phyloP scores from a whole-genome alignment of 2,888 invertebrate genomes.

The Hypercompe scribonia region DNA sequence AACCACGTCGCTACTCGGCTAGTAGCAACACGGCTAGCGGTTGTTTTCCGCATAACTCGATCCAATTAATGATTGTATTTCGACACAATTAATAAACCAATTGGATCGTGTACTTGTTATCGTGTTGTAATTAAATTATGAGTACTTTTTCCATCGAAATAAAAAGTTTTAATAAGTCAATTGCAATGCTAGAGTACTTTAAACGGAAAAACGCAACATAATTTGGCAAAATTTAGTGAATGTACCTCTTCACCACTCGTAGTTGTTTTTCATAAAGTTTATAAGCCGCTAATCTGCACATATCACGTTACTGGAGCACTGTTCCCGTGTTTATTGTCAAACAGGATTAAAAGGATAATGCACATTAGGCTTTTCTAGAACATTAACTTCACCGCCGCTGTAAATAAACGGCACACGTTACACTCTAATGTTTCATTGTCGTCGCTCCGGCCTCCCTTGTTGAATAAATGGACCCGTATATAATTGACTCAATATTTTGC shows the following conservation, averaged over 20 bases:
- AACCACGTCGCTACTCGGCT: no score
- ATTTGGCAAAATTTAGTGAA: constrained; percentile 20
- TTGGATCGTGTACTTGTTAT: background rate
- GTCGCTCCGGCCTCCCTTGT: constrained; percentile 57
- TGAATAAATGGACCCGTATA: constrained; percentile 52
- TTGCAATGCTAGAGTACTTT: background rate
- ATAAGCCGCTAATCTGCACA: constrained; percentile 65
- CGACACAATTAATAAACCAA: background rate
- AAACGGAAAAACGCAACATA: constrained; percentile 14
- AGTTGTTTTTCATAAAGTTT: constrained; percentile 62
- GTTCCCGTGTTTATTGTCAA: constrained; percentile 71
- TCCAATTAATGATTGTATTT: background rate
- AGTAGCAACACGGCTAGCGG: no score
- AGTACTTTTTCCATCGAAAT: background rate
- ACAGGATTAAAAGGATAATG: constrained; percentile 73
- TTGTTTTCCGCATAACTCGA: no score
- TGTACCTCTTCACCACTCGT: constrained; percentile 18
- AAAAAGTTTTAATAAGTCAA: background rate
- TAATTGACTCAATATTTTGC: constrained; percentile 49
- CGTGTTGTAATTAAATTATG: background rate
- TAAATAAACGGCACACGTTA: constrained; percentile 71
- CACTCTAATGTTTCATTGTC: constrained; percentile 69
- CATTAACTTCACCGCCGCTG: constrained; percentile 70
- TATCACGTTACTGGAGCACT: constrained; percentile 58
- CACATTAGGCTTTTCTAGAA: constrained; percentile 73